Evolutionary conservation across 2,113 vertebrate genomes (phyloP).

Genomic region (Prionailurus bengalensis): DNA sequence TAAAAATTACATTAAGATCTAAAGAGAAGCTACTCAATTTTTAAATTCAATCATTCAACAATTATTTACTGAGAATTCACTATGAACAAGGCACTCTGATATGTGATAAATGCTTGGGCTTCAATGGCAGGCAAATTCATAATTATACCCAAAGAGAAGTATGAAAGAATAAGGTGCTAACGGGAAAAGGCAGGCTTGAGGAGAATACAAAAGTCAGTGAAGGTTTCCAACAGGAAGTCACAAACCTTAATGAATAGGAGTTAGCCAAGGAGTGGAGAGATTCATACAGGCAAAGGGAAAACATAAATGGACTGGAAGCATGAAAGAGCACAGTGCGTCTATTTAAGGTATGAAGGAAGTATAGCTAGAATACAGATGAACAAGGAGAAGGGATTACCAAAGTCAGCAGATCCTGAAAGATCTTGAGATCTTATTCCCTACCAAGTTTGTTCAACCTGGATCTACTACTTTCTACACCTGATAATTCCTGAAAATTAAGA

Average conservation of each 20-base stretch:
- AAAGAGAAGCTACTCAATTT: constrained; percentile 25
- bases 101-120: background rate
- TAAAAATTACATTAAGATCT: constrained; percentile 21
- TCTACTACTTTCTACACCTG: background rate
- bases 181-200: background rate
- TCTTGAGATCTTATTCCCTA: background rate
- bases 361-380: background rate
- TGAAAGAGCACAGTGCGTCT: background rate
- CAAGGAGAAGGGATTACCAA: background rate
- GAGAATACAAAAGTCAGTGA: background rate
- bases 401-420: background rate
- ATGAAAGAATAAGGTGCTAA: background rate
- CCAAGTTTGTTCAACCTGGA: background rate
- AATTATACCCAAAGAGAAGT: background rate
- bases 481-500: constrained; percentile 8
- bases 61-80: constrained; percentile 22
- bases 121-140: constrained; percentile 33
- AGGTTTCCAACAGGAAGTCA: background rate
- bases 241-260: background rate
- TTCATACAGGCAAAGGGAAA: background rate
- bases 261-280: background rate
- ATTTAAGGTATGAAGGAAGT: background rate
- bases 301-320: background rate
- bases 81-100: background rate
- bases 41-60: constrained; percentile 46